Percentiles rank a stretch among this genome's conserved stretches.
Evolutionary conservation across 2,113 vertebrate genomes (phyloP).

Genomic region (Butorides virescens): DNA sequence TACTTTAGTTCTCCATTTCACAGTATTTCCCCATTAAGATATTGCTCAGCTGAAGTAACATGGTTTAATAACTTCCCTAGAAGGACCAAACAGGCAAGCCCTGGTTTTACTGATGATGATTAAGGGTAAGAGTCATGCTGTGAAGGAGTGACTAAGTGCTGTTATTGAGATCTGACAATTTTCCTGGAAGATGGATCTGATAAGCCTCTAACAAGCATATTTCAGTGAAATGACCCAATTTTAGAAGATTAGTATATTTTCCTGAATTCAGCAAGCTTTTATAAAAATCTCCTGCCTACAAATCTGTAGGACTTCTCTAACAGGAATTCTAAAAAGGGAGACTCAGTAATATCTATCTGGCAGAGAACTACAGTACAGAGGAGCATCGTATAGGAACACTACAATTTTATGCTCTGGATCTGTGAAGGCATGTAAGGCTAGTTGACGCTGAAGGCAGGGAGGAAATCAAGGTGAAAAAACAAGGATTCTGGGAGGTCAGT

Average conservation of each 20-base stretch:
- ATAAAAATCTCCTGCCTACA: neutral
- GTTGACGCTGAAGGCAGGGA: neutral
- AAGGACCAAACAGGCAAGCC: constrained; percentile 3
- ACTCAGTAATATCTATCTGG: neutral
- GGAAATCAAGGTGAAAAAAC: neutral
- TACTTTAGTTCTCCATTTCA: neutral
- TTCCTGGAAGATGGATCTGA: constrained; percentile 39
- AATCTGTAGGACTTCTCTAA: constrained; percentile 2
- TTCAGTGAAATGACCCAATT: constrained; percentile 49
- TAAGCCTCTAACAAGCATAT: constrained; percentile 30
- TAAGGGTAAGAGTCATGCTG: constrained; percentile 25
- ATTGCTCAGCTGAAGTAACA: neutral
- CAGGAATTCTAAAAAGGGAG: neutral
- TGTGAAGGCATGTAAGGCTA: neutral
- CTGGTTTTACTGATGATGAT: neutral
- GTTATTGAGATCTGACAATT: constrained; percentile 9
- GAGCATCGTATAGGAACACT: neutral
- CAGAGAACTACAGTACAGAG: neutral
- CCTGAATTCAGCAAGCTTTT: constrained; percentile 19
- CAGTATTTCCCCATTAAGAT: neutral
- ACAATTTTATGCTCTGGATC: neutral
- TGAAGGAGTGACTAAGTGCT: constrained; percentile 31
- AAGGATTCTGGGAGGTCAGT: neutral
- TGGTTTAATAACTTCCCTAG: neutral
- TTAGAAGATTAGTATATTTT: constrained; percentile 50